phyloP scores from a whole-genome alignment of 1,140 invertebrate genomes.

The Drosophila fuyamai region DNA sequence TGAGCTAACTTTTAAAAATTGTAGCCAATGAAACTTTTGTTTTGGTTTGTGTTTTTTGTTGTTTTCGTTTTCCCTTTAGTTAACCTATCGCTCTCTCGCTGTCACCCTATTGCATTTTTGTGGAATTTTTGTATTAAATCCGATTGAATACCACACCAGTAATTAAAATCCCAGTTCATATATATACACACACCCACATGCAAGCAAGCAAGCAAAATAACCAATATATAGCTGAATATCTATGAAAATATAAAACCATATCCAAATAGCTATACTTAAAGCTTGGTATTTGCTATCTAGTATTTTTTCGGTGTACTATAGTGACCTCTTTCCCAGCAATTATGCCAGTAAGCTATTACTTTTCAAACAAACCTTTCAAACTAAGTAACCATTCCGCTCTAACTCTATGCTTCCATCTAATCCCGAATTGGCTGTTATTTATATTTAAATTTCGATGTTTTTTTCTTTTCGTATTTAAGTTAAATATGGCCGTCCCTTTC shows the following conservation, averaged over 20 bases:
- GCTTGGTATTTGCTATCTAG: slow-evolving; percentile 10
- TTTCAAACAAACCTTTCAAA: slow-evolving; percentile 9
- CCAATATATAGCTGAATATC: slow-evolving; percentile 19
- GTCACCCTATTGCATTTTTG: slow-evolving; percentile 56
- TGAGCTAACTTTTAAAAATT: slow-evolving; percentile 33
- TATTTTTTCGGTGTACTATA: slow-evolving; percentile 20
- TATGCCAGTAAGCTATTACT: background rate
- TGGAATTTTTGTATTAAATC: slow-evolving; percentile 44
- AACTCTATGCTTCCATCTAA: background rate
- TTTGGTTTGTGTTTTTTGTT: slow-evolving; percentile 38
- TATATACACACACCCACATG: slow-evolving; percentile 42
- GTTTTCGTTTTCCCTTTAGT: slow-evolving; percentile 20
- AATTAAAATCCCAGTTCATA: slow-evolving; percentile 25
- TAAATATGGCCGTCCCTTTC: slow-evolving; percentile 13
- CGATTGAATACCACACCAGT: slow-evolving; percentile 12
- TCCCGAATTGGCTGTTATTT: background rate
- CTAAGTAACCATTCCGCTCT: slow-evolving; percentile 3
- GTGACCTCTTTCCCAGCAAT: background rate
- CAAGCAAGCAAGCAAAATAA: slow-evolving; percentile 56
- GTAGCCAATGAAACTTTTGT: slow-evolving; percentile 33
- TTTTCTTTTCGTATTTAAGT: background rate
- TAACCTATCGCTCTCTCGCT: slow-evolving; percentile 19
- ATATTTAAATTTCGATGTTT: background rate
- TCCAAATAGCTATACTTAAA: slow-evolving; percentile 23
- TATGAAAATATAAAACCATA: slow-evolving; percentile 18